These are phyloP conservation scores for Pocillopora grandis DNA, from an alignment of 92 coral and sea anemone species.

Conservation along the genomic window DNA sequence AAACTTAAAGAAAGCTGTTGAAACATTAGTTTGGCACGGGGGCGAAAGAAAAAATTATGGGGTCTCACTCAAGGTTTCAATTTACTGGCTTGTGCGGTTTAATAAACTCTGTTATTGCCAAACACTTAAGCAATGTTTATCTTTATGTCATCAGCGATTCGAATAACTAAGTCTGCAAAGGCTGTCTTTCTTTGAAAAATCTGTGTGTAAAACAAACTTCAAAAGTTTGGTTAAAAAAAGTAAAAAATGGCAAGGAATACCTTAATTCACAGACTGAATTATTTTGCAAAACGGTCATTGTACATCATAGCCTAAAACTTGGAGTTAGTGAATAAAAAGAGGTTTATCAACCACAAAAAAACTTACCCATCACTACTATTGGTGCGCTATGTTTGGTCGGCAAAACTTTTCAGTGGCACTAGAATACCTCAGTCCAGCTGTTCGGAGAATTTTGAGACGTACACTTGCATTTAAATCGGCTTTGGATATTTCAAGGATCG, in stretches of 20 bases:
- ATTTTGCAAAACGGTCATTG: no score
- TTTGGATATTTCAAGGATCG: slow-evolving; percentile 7
- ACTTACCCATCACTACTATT: neutral
- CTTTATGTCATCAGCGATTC: neutral
- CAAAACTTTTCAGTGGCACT: neutral
- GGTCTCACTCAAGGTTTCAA: neutral
- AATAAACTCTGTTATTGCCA: neutral
- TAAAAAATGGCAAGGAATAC: neutral
- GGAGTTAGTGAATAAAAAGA: no score
- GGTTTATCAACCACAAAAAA: no score
- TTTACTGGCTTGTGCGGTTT: neutral
- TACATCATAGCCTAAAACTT: no score
- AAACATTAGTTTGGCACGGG: no score
- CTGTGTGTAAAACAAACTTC: neutral
- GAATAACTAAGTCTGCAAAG: neutral
- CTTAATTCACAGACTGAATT: no score
- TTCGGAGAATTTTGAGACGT: neutral
- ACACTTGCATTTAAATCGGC: neutral
- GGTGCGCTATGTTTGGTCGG: neutral
- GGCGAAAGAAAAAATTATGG: no score
- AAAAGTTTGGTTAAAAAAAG: neutral
- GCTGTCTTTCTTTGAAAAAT: neutral
- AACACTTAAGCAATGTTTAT: neutral
- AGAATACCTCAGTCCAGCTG: neutral
- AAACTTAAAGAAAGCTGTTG: no score